Evolutionary conservation across 2,888 invertebrate genomes (phyloP), one percentile per base, ranked within the genome.

Genomic region (Tyria jacobaeae): DNA sequence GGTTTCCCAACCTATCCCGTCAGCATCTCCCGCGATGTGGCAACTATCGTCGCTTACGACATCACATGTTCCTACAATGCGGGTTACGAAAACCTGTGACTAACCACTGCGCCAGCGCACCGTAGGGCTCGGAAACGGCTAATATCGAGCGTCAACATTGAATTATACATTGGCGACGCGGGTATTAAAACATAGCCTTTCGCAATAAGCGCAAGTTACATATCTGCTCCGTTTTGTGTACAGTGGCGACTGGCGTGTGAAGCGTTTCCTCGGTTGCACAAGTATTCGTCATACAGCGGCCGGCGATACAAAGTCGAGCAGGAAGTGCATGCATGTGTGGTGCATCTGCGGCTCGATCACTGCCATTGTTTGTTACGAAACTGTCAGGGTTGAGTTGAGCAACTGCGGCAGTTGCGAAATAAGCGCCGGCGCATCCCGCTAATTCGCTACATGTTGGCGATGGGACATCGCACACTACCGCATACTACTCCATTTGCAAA

Each of bases 1-100:
- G 87, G 92, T 94, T 93, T 93, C 93, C 93, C 92, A 93, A 93
- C 89, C 88, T 87, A 90, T 91, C 92, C 90, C 92, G 90, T 83
- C 91, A 89, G 88, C 91, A 87, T 87, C 90, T 89, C 82, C n/a
- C 79, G 85, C 87, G 83, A 86, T 92, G 91, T 82, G 84, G 92
- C 91, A 92, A 92, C 84, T 76, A 78, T 79, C 82, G 76, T 63
- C 75, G 88, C 85, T 93, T 92, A 89, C 93, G 91, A 90, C 92
- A 92, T 81, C 84, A 86, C 86, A 82, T 89, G 91, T 90, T 92
- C 92, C 92, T 92, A 90, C 92, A 91, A 89, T 89, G 88, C 89
- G 90, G 81, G 88, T 93, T 93, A 94, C 92, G 92, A 94, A 90
- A 94, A 93, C 86, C 88, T 90, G 91, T 89, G 91, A 92, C 87